Evolutionary conservation across 2,113 vertebrate genomes (phyloP), one percentile per base, ranked within the genome.

Genomic region (Vicugna pacos): DNA sequence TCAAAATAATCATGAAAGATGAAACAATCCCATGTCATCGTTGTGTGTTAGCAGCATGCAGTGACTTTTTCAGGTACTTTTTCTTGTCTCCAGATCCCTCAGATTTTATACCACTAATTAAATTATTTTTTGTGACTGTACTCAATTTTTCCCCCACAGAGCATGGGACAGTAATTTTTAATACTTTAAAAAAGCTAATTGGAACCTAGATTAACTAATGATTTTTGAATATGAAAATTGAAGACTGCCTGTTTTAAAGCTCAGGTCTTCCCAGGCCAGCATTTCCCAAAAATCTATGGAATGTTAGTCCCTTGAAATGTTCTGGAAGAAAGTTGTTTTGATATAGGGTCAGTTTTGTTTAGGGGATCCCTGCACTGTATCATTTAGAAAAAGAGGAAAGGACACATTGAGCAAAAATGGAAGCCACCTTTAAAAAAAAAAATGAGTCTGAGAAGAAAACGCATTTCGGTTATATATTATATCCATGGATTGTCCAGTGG

Each of bases 21-120:
- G 99, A 99, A 97, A 98, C 96, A 77, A 99, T 99, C 84, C 99
- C 99, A 26, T 99, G 99, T 95, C 99, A 99, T 97, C 99, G 99
- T 90, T 99, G 99, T 97, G 99, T 99, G 91, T 98, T 99, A 91
- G 99, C 99, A 50, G 99, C 99, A 3, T 99, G 99, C 98, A 99
- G 99, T 98, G 99, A 99, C 98, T 99, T 99, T 98, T 99, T 99
- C 99, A 99, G 99, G 99, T 99, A 99, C 97, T 50, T 93, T 54
- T 96, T 95, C 19, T 95, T 50, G 56, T 95, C 91, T 96, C 46
- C 69, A 13, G 50, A 5, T 98, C 65, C 72, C 1, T 98, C 94
- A 38, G 19, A 81, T 95, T 97, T 77, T 46, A 94, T 94, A 81
- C 85, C 7, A 2, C 81, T 96, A 82, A 64, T 90, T 85, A 75